These are phyloP conservation scores for Rotaria sp. DNA, from an alignment of 2,888 invertebrate genomes.

Conservation along the genomic window DNA sequence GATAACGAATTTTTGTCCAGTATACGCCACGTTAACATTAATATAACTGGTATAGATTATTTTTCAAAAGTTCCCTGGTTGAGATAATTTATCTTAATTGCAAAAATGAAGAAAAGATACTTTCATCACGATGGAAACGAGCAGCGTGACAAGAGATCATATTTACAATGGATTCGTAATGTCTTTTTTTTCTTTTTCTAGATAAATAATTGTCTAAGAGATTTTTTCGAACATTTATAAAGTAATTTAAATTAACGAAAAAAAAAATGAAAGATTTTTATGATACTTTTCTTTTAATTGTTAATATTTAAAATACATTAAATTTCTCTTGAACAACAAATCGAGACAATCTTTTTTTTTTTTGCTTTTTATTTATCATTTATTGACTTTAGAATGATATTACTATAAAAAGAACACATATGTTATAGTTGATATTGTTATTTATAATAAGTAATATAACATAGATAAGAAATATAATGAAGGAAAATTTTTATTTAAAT, in stretches of 20 bases:
- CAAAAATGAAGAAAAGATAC: neutral
- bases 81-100: neutral
- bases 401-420: neutral
- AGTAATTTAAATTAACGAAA: too few species aligned
- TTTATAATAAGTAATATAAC: too few species aligned
- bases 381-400: neutral
- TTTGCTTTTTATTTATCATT: neutral
- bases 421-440: neutral
- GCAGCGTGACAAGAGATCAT: neutral
- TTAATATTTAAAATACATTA: neutral
- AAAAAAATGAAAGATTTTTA: neutral
- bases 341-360: too few species aligned
- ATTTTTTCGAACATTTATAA: too few species aligned
- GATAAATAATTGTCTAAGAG: too few species aligned
- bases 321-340: neutral
- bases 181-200: too few species aligned
- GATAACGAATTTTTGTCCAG: too few species aligned
- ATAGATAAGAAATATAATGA: neutral
- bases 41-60: too few species aligned
- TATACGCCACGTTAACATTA: too few species aligned
- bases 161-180: neutral
- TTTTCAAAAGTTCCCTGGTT: neutral
- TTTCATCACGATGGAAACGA: neutral
- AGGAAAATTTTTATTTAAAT: neutral
- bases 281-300: neutral